Base-by-base conservation (phyloP, 1,140 invertebrate species). In the Trichonephila clavata region DNA sequence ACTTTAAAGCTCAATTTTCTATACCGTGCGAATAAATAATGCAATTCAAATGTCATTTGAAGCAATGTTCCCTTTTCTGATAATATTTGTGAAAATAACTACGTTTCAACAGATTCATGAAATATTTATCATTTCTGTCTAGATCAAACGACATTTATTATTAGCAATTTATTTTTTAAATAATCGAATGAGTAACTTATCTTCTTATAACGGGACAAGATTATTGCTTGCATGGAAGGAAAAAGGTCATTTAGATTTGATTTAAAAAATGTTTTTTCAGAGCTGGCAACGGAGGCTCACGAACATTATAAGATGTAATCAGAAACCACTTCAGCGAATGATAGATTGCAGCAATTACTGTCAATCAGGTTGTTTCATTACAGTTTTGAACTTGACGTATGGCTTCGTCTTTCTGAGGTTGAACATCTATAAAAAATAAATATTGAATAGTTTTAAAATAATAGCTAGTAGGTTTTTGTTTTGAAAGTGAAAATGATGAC, bases 331-430 rank as follows among this genome's bases (percentile, higher is more conserved):
- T 20, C n/a, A 39, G 24, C 24, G 60, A 27, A 86, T 86, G 84
- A 86, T 86, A 5, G 84, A 86, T 86, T 24, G 60, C 60, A 7
- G 60, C 84, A 86, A 86, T 86, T 86, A 86, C 84, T 86, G 84
- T 86, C 84, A 63, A 86, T 86, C 84, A 27, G 84, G n/a, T 21
- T 86, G 84, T 86, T 86, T 86, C 84, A 86, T 86, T 57, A 86
- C 18, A 20, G 21, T 20, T 63, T 63, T 43, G 27, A 60, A 63
- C 27, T 13, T 86, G 84, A 86, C 24, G 24, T 20, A 63, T 86
- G 59, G 50, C 84, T 57, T 86, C 60, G 57, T 39, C 71, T 77
- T 77, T 77, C 71, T 32, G 0, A 16, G 14, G 27, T 39, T 77
- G 6, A 24, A 24, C 18, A 18, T 24, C 7, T 27, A 77, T 68